A percentile compares a stretch with the other conserved stretches of the same genome.
Conservation (phyloP, 2,797 vertebrate genomes). For the Carapus acus region DNA sequence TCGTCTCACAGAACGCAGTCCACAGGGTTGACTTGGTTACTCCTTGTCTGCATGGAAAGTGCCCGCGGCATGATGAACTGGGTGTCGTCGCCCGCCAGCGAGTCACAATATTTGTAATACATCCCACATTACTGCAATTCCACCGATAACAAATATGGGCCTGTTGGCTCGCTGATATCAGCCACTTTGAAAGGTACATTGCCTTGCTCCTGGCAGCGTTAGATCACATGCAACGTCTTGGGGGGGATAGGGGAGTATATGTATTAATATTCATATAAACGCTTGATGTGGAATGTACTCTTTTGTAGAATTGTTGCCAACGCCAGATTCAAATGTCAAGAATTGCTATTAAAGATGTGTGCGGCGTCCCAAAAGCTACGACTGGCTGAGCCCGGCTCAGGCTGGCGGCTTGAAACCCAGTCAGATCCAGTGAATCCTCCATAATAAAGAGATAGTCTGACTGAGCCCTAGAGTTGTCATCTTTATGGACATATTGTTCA, state of each 20-base stretch:
- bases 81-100: background rate
- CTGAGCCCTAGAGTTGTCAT: no score
- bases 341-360: no score
- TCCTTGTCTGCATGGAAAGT: conserved; percentile 4
- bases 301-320: no score
- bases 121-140: conserved; percentile 23
- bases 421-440: no score
- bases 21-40: background rate
- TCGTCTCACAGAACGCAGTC: background rate
- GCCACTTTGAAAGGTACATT: conserved; percentile 15
- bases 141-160: conserved; percentile 3
- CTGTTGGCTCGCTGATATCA: background rate
- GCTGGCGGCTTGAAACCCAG: no score
- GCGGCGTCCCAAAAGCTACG: background rate
- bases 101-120: conserved; percentile 22
- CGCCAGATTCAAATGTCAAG: no score
- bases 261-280: no score
- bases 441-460: no score
- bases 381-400: no score
- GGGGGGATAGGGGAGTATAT: no score
- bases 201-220: conserved; percentile 18
- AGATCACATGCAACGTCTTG: conserved; percentile 6
- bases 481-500: no score
- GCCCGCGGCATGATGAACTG: background rate
- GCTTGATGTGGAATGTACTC: conserved; percentile 14